Base-by-base conservation (phyloP, 2,888 invertebrate genomes). In the Prosopocoilus inquinatus region DNA sequence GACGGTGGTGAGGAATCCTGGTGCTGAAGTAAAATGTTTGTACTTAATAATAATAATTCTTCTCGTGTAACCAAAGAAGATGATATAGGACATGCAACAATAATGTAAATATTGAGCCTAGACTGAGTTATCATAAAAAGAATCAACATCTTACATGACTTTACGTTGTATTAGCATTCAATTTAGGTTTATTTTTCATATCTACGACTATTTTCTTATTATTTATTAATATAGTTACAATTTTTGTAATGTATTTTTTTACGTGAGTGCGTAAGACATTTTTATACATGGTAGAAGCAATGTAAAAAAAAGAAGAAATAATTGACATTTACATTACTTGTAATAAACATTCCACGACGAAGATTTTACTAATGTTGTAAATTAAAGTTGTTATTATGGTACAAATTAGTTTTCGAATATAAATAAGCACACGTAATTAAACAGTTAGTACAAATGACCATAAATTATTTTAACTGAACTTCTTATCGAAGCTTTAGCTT, bases 1-100 rank as follows among this genome's bases (percentile, higher is more conserved):
- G 88, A 88, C 50, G 87, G 86, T 66, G 85, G 85, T 15, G 90
- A 90, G 74, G 92, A 90, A 71, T 88, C 90, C 60, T 93, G 92
- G 92, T 91, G 92, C 85, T 90, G 75, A 79, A 68, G 11, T 34
- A 13, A 34, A 16, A 41, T 35, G n/a, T 34, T 47, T 32, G 12
- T 41, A 39, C 16, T 41, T 53, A 53, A 50, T 53, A 49, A 55
- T 53, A 59, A 56, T 48, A 41, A 47, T 59, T 53, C 50, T 59
- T 59, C 49, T 59, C 52, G 55, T 49, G 48, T 50, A 43, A 56
- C 49, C 55, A 50, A 50, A 50, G 50, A 50, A 50, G 50, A 50
- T 50, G 47, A 16, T 16, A 52, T 34, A 45, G 15, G 33, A 46
- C 13, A 32, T 33, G 12, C 36, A 36, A 36, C 35, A 32, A 48